Percentiles rank a stretch among this genome's conserved stretches.
These are phyloP conservation scores for Syngnathus floridae DNA, from an alignment of 2,113 vertebrate species.

Conservation along the genomic window DNA sequence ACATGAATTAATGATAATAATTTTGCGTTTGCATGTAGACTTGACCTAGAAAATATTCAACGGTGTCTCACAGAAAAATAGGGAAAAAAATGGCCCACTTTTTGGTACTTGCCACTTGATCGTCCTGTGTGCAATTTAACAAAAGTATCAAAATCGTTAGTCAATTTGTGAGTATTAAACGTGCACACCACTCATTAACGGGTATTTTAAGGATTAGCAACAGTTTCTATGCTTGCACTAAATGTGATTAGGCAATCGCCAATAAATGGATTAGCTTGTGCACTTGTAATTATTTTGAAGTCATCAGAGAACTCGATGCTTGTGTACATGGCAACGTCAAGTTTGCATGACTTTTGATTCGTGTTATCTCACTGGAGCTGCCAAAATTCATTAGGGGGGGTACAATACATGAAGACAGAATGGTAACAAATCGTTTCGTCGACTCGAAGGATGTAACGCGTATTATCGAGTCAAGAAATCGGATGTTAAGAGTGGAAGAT, in stretches of 20 bases:
- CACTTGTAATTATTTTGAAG: no score
- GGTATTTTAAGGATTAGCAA: constrained; percentile 5
- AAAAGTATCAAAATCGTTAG: background rate
- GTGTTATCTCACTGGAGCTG: constrained; percentile 25
- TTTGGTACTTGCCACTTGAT: background rate
- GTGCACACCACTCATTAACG: constrained; percentile 12
- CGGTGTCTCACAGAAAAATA: background rate
- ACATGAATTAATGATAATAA: background rate
- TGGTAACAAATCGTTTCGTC: background rate
- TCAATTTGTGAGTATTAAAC: constrained; percentile 1
- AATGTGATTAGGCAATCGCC: constrained; percentile 2
- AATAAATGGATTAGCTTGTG: background rate
- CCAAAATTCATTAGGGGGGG: constrained; percentile 11
- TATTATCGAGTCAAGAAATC: background rate
- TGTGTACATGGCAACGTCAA: no score
- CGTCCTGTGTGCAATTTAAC: background rate
- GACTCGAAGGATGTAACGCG: background rate
- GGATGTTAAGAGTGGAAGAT: background rate
- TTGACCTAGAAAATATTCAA: background rate
- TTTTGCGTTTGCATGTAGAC: background rate
- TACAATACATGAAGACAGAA: background rate
- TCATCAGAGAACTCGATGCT: background rate
- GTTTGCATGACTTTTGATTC: constrained; percentile 42
- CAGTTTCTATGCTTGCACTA: constrained; percentile 4
- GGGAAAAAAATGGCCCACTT: background rate